These are phyloP conservation scores for Scylla paramamosain DNA, from an alignment of 1,140 invertebrate genomes.

Conservation along the genomic window DNA sequence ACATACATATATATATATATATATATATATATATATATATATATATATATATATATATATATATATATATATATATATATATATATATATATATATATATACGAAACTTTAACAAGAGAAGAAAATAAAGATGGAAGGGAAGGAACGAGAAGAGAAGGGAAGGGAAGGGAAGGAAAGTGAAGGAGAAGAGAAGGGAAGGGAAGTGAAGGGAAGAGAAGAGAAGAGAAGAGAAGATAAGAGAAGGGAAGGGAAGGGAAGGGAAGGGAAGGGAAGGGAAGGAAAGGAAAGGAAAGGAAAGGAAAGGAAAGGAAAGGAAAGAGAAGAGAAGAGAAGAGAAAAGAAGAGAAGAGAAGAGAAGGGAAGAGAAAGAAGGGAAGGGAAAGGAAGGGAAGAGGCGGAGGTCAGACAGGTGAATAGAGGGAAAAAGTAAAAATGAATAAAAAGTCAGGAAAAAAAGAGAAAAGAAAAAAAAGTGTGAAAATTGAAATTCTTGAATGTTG, in stretches of 20 bases:
- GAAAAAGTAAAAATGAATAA: not conserved
- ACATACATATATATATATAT: too few relatives aligned
- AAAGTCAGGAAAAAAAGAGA: not conserved
- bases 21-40: too few relatives aligned
- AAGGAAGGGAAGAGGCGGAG: slow-evolving; percentile 5
- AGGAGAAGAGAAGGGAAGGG: too few relatives aligned
- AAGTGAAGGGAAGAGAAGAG: not conserved
- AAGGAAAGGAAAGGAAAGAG: not conserved
- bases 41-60: too few relatives aligned
- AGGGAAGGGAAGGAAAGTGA: not conserved
- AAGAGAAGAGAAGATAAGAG: not conserved
- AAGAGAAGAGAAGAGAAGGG: not conserved
- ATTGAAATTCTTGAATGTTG: not conserved
- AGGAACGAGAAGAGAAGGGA: not conserved
- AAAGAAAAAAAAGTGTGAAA: not conserved
- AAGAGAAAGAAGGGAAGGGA: not conserved
- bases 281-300: not conserved
- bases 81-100: too few relatives aligned
- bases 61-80: too few relatives aligned
- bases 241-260: not conserved
- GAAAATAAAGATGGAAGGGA: not conserved
- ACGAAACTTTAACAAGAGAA: too few relatives aligned
- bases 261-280: not conserved
- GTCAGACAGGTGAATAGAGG: not conserved
- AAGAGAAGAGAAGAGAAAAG: not conserved